Evolutionary conservation across 2,888 invertebrate species (phyloP), one percentile per base, ranked within the genome.

Genomic region (Eristalis intricaria): DNA sequence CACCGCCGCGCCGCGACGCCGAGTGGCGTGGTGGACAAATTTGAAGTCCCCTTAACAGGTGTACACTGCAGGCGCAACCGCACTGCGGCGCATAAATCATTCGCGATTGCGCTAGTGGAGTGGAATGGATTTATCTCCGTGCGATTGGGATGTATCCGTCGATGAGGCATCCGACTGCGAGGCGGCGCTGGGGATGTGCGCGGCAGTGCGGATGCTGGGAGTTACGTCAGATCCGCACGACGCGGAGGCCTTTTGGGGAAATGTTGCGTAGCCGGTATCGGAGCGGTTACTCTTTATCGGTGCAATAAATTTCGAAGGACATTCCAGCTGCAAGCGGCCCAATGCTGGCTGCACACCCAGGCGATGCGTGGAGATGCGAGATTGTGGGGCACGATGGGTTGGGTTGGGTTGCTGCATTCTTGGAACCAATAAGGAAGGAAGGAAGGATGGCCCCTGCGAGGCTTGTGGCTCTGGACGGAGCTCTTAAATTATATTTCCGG

Each of bases 41-140:
- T 87, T 80, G 83, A 79, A 80, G 68, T 80, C 76, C 60, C 73
- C 87, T 79, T 73, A 87, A 80, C 87, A 87, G 87, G 87, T 87
- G 87, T 80, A 80, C 86, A 50, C 83, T 63, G 40, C 76, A 76
- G 79, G 79, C 84, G 79, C 71, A 61, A 69, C 1, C 19, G 19
- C 60, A 50, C 76, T 40, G 23, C 63, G 71, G 64, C 71, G 29
- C 56, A 87, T 84, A 87, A 87, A 87, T 87, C 87, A 84, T 69
- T 76, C n/a, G 38, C 56, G 71, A 76, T 76, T 87, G 84, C 84
- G 84, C 76, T 87, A 79, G 79, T 87, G 84, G 80, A 87, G 61
- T 84, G 75, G 76, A 84, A 80, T 84, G 66, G 78, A 87, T 87
- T 87, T 87, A 84, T 84, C 84, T 87, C 63, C 66, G 32, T 75